Percentiles rank a stretch among this genome's conserved stretches.
These are phyloP conservation scores for Eupelmus urozonus DNA, from an alignment of 2,888 invertebrate species.

Conservation along the genomic window DNA sequence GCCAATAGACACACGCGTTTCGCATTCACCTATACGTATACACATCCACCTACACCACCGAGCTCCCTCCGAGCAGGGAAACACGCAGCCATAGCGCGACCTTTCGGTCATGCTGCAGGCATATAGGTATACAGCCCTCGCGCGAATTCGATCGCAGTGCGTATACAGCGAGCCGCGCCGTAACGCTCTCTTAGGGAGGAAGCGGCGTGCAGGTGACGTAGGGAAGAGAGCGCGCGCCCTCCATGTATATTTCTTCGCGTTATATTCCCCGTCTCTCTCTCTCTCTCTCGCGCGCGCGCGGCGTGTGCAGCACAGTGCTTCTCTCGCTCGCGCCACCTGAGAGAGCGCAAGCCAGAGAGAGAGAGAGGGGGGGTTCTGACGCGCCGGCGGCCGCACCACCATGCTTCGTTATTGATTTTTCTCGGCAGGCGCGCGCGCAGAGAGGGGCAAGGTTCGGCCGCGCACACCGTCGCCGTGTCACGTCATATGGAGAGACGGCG, in stretches of 20 bases:
- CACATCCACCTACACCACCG: background rate
- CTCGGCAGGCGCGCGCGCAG: slow-evolving; percentile 16
- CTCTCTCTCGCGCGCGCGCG: background rate
- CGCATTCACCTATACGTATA: background rate
- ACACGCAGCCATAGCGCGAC: too few species aligned
- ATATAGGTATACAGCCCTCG: too few species aligned
- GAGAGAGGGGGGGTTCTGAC: background rate
- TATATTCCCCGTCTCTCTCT: background rate
- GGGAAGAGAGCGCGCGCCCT: background rate
- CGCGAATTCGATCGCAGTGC: too few species aligned
- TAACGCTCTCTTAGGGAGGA: too few species aligned
- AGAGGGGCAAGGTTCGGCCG: slow-evolving; percentile 44
- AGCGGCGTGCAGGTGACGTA: background rate
- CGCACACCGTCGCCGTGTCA: slow-evolving; percentile 62
- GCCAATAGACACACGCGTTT: background rate
- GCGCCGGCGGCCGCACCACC: slow-evolving; percentile 39
- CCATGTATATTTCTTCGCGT: background rate
- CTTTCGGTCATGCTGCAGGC: too few species aligned
- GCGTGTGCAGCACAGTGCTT: background rate
- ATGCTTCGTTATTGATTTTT: slow-evolving; percentile 58
- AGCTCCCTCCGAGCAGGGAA: too few species aligned
- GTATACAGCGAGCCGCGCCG: too few species aligned
- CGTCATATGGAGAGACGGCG: slow-evolving; percentile 69
- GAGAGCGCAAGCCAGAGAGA: background rate
- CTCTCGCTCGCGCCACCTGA: background rate